These are phyloP conservation scores for Cyphomyrus plagiostoma DNA, from an alignment of 2,113 vertebrate species.

Conservation along the genomic window DNA sequence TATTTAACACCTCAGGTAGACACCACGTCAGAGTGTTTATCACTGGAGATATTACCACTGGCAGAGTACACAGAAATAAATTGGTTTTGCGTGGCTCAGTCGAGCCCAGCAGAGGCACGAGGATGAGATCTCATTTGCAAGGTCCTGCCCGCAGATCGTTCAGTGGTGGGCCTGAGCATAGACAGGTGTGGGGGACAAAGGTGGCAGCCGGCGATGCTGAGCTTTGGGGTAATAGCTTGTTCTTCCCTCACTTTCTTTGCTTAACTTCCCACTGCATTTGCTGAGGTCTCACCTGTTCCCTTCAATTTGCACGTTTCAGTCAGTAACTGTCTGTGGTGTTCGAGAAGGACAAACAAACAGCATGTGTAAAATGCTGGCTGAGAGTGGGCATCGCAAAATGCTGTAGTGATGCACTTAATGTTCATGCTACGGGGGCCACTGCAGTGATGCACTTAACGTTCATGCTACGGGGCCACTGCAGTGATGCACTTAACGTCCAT, in stretches of 20 bases:
- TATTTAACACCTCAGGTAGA: constrained; percentile 26
- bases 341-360: not conserved
- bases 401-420: not conserved
- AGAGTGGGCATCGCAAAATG: not conserved
- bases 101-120: not conserved
- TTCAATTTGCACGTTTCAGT: not conserved
- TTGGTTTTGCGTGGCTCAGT: constrained; percentile 24
- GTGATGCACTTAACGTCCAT: not conserved
- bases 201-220: not conserved
- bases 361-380: not conserved
- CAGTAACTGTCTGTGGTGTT: constrained; percentile 1
- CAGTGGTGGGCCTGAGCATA: not conserved
- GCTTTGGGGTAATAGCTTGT: constrained; percentile 3
- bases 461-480: no score
- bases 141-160: not conserved
- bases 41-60: constrained; percentile 22
- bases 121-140: constrained; percentile 18
- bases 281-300: not conserved
- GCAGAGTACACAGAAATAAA: constrained; percentile 19
- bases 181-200: not conserved
- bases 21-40: constrained; percentile 18
- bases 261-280: not conserved
- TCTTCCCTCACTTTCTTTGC: not conserved
- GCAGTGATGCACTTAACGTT: not conserved
- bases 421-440: no score